Base-by-base conservation (phyloP, 2,888 invertebrate genomes). In the Drosophila rellima region DNA sequence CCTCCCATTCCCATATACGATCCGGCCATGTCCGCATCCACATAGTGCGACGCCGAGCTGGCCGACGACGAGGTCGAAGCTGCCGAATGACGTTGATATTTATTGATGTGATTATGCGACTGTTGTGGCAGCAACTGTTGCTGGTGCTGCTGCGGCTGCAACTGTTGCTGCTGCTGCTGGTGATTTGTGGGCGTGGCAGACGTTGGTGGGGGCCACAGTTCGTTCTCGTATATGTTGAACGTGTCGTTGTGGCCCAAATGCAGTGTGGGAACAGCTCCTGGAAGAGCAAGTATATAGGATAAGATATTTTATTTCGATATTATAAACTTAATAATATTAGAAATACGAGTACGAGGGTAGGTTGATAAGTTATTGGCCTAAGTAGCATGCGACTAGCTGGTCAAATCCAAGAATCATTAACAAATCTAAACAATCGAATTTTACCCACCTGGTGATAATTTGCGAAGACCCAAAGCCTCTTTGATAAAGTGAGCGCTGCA, bases 401-500 rank as follows among this genome's bases (percentile, higher is more conserved):
- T 23, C 23, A 23, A 3, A 23, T 23, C 23, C 23, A 2, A 3
- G 23, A 2, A 23, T 3, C n/a, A 4, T 23, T 20, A 20, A 20
- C 7, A 26, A 13, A 15, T 11, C 26, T n/a, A 6, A 42, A 10
- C 17, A 1, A 6, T 2, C 2, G 0, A 5, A 1, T 13, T 23
- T 15, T 7, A 7, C 64, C 65, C 64, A 90, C 90, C 91, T 15
- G 91, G 89, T 4, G 90, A 90, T 1, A 91, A 74, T 63, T 91
- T 91, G 3, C 91, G 78, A 4, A 91, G 62, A 11, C 91, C 91
- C 54, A 91, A 52, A 0, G 91, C 91, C 60, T 91, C 91, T 52
- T 90, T 91, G n/a, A 91, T 90, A n/a, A 91, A 91, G 63, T 91
- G 91, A 0, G 88, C 88, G 35, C 91, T 91, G 63, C 91, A 91